Evolutionary conservation across 37 sponge, comb jelly and placozoan species (phyloP).

Genomic region (Chondrosia reniformis): DNA sequence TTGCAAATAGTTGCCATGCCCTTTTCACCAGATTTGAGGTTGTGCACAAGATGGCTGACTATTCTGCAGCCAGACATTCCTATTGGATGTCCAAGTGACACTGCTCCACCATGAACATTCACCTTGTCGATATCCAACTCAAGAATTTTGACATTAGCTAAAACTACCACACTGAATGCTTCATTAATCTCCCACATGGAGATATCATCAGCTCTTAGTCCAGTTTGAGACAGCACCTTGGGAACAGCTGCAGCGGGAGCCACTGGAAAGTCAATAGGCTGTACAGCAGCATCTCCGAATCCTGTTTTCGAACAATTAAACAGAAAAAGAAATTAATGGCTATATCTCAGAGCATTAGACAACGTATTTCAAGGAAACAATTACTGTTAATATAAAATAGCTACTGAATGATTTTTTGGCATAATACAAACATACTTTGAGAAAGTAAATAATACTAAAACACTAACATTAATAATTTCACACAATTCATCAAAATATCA

Average conservation of each 20-base stretch:
- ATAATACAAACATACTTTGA: too few species aligned
- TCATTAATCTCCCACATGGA: slow-evolving; percentile 93
- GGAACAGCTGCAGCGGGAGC: slow-evolving; percentile 92
- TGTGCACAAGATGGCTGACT: slow-evolving; percentile 79
- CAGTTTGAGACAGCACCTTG: slow-evolving; percentile 55
- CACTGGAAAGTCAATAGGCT: slow-evolving; percentile 95
- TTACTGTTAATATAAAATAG: too few species aligned
- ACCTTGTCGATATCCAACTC: slow-evolving; percentile 60
- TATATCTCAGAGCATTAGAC: too few species aligned
- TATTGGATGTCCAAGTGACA: slow-evolving; percentile 97
- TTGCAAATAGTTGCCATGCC: slow-evolving; percentile 94
- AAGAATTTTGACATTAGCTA: slow-evolving; percentile 88
- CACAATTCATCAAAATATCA: too few species aligned
- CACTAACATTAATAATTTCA: too few species aligned
- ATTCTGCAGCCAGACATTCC: slow-evolving; percentile 93
- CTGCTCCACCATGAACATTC: slow-evolving; percentile 88
- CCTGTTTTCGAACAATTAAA: too few species aligned
- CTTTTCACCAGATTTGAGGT: slow-evolving; percentile 69
- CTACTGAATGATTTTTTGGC: too few species aligned
- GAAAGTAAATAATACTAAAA: too few species aligned
- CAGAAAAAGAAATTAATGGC: too few species aligned
- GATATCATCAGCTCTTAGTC: slow-evolving; percentile 78
- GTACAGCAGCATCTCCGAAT: slow-evolving; percentile 89
- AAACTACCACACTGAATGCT: slow-evolving; percentile 92
- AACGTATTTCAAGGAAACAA: too few species aligned